phyloP scores from a whole-genome alignment of 2,888 invertebrate genomes.

The Macropis europaea region DNA sequence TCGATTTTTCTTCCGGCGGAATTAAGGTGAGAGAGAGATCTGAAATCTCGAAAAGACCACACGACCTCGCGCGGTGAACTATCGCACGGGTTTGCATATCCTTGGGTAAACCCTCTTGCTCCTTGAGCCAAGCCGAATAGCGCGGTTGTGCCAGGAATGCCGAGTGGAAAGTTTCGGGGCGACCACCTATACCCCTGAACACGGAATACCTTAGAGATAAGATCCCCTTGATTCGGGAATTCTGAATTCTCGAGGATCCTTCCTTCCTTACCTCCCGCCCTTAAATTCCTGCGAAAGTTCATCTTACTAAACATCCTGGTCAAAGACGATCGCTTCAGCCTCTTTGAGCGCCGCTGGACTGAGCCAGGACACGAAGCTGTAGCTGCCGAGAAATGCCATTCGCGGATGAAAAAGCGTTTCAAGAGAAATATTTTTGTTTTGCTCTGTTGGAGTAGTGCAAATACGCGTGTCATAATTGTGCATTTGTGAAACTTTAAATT shows the following conservation, averaged over 20 bases:
- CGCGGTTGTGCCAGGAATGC: slow-evolving; percentile 70
- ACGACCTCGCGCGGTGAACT: slow-evolving; percentile 41
- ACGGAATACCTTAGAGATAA: slow-evolving; percentile 68
- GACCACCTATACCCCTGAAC: slow-evolving; percentile 67
- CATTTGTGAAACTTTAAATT: too few relatives aligned
- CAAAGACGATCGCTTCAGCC: slow-evolving; percentile 29
- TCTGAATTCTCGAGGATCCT: slow-evolving; percentile 60
- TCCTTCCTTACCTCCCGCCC: slow-evolving; percentile 3
- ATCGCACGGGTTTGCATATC: slow-evolving; percentile 63
- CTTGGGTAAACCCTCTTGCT: slow-evolving; percentile 60
- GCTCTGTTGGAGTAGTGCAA: too few relatives aligned
- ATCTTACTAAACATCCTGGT: slow-evolving; percentile 54
- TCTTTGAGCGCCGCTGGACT: neutral
- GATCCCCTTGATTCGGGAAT: slow-evolving; percentile 67
- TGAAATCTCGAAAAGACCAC: slow-evolving; percentile 52
- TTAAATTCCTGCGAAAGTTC: slow-evolving; percentile 58
- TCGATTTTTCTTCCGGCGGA: neutral
- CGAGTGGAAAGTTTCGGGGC: slow-evolving; percentile 68
- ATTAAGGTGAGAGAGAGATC: neutral
- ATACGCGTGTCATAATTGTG: too few relatives aligned
- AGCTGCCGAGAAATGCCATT: neutral
- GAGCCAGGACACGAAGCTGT: neutral
- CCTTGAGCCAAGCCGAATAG: slow-evolving; percentile 60
- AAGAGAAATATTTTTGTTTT: neutral
- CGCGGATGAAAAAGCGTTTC: neutral